Conservation (phyloP, 2,797 vertebrate species). For the Morus bassanus region DNA sequence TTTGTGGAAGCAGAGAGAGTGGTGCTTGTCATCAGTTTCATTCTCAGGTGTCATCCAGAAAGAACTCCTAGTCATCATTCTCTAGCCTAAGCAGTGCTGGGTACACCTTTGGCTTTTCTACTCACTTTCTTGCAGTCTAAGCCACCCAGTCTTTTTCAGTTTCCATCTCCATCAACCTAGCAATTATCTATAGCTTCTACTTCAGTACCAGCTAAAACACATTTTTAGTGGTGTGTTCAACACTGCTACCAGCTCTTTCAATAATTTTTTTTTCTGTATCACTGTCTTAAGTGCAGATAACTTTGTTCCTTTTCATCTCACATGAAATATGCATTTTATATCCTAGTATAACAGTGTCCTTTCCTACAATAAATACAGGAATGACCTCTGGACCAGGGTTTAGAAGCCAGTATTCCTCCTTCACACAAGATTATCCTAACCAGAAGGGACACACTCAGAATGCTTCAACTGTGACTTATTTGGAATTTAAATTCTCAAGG, state of each 20-base stretch:
- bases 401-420: neutral
- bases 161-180: neutral
- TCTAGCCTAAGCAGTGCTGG: neutral
- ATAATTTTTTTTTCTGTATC: neutral
- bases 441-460: neutral
- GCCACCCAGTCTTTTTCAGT: neutral
- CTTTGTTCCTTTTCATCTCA: neutral
- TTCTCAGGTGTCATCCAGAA: neutral
- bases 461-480: neutral
- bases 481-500: slow-evolving; percentile 3
- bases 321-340: neutral
- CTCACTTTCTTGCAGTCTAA: neutral
- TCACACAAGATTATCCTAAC: neutral
- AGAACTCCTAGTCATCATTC: neutral
- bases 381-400: neutral
- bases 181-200: neutral
- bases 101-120: neutral
- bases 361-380: neutral
- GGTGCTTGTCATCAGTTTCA: neutral
- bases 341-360: neutral
- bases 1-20: neutral
- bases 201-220: neutral
- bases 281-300: neutral
- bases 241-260: neutral
- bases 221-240: neutral